These are phyloP conservation scores for Linurgus olivaceus DNA, from an alignment of 2,797 vertebrate genomes.

Conservation along the genomic window DNA sequence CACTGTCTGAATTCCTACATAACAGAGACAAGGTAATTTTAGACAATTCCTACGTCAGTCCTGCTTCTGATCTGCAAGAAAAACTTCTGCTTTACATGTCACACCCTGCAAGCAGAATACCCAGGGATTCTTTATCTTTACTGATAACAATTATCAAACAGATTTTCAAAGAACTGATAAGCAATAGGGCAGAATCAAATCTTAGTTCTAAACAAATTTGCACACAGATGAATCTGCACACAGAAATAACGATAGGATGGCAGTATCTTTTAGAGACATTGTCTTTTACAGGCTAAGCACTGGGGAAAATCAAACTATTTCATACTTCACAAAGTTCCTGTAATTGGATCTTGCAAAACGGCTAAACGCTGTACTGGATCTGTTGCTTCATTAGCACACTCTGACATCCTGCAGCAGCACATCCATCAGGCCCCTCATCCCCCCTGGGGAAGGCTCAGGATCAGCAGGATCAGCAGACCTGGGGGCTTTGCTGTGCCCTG, in stretches of 20 bases:
- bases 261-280: neutral
- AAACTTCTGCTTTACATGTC: neutral
- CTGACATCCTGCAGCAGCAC: neutral
- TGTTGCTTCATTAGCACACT: slow-evolving; percentile 21
- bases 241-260: neutral
- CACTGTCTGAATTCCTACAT: neutral
- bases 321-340: slow-evolving; percentile 9
- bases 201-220: neutral
- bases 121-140: neutral
- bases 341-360: neutral
- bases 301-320: slow-evolving; percentile 1
- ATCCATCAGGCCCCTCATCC: neutral
- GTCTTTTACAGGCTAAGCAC: neutral
- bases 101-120: neutral
- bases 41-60: neutral
- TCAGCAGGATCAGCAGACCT: neutral
- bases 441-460: slow-evolving; percentile 1
- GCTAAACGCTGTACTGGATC: neutral
- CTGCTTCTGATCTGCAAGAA: slow-evolving; percentile 3
- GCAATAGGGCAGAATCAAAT: neutral
- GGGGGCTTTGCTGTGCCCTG: neutral
- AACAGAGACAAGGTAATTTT: slow-evolving; percentile 9
- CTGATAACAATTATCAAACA: neutral
- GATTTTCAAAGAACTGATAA: slow-evolving; percentile 1
- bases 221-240: neutral